A percentile compares a stretch with the other conserved stretches of the same genome.
Conservation (phyloP, 2,888 invertebrate species). For the Galerucella nymphaeae region DNA sequence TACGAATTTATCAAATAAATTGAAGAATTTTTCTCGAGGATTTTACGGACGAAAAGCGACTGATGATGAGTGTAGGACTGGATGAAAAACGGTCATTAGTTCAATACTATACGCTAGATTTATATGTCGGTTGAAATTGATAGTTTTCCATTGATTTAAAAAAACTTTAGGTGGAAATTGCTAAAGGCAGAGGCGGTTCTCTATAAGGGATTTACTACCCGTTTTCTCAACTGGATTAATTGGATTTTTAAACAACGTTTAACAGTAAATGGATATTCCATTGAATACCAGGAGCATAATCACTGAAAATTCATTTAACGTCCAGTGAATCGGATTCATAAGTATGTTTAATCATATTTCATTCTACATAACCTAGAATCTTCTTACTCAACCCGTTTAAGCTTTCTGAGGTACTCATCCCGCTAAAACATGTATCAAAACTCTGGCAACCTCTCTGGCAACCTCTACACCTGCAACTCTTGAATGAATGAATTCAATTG, state of each 20-base stretch:
- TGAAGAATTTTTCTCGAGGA: constrained; percentile 20
- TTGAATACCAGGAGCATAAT: background rate
- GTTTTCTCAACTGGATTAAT: background rate
- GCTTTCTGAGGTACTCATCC: no score
- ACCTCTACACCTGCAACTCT: no score
- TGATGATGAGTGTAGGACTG: constrained; percentile 1
- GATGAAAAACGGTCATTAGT: constrained; percentile 21
- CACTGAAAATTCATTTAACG: background rate
- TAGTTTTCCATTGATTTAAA: constrained; percentile 14
- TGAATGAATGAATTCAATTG: no score
- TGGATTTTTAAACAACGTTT: background rate
- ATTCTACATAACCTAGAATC: no score
- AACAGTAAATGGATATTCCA: background rate
- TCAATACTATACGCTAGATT: constrained; percentile 13
- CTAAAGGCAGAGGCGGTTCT: background rate
- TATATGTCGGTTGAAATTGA: constrained; percentile 7
- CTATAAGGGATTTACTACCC: background rate
- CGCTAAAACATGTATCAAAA: no score
- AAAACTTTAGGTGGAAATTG: constrained; percentile 6
- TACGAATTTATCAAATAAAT: constrained; percentile 21
- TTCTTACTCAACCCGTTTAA: no score
- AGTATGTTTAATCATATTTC: no score
- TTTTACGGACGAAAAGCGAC: constrained; percentile 16
- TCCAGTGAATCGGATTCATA: no score
- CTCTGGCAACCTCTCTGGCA: no score